Evolutionary conservation across 2,113 vertebrate species (phyloP), one percentile per base, ranked within the genome.

Genomic region (Dinomys branickii): DNA sequence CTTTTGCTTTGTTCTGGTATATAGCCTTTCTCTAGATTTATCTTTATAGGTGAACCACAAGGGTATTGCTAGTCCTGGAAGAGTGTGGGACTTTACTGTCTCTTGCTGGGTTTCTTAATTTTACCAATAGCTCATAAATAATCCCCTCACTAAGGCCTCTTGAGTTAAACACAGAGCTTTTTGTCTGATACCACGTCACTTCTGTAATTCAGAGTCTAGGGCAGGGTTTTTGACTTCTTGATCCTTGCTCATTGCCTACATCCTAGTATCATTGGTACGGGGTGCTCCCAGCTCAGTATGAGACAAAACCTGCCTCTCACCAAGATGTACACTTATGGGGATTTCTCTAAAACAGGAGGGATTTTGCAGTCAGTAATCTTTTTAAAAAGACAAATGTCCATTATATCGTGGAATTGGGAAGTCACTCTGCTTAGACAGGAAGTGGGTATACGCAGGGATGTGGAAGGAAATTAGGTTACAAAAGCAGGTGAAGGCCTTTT

Each of bases 331-430:
- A 59, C 28, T 71, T 56, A 81, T 2, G 28, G 17, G 71, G 47
- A 58, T 88, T 90, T 85, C 71, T 81, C 87, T 24, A 61, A 88
- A 82, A 35, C 28, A 63, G n/a, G 38, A 82, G 56, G n/a, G 59
- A 41, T 26, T 11, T 35, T 47, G 20, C 2, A 56, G 16, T 22
- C 28, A 44, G n/a, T n/a, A 35, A 63, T 28, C 24, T 28, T 47
- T 16, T 77, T 30, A 47, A 54, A 61, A 47, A 38, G 13, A 65
- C 7, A 91, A 78, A 35, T 24, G 47, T 69, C 44, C 16, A 20
- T 22, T 50, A 26, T 44, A 20, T 4, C 44, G n/a, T 63, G 19
- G 30, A 38, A 69, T 35, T 52, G 19, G 65, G n/a, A 75, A 47
- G 50, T 63, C 44, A 47, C 54, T 93, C 41, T 71, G 33, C n/a